Evolutionary conservation across 1,140 invertebrate species (phyloP).

Genomic region (Drosophila insularis): DNA sequence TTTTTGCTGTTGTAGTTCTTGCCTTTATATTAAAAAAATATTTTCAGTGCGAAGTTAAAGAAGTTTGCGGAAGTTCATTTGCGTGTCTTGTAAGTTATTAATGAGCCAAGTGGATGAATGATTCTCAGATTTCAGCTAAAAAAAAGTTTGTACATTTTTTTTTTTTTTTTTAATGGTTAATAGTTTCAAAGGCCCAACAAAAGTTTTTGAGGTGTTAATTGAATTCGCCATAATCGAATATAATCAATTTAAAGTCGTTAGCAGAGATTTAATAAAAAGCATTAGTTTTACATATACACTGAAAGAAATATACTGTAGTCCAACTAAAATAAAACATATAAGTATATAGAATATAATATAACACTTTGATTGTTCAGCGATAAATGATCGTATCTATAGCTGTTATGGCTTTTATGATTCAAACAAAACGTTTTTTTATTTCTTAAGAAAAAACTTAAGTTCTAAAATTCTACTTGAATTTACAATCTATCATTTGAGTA

Average conservation of each 20-base stretch:
- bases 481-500: too few relatives aligned
- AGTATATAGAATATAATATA: too few relatives aligned
- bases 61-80: constrained; percentile 21
- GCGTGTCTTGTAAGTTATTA: constrained; percentile 15
- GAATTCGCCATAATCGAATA: background rate
- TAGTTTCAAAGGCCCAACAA: background rate
- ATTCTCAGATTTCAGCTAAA: constrained; percentile 2
- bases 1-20: background rate
- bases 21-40: background rate
- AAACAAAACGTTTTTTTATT: too few relatives aligned
- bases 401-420: too few relatives aligned
- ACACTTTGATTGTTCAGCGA: too few relatives aligned
- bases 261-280: too few relatives aligned
- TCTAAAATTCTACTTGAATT: too few relatives aligned
- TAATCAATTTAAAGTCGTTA: background rate
- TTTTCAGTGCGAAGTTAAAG: constrained; percentile 8
- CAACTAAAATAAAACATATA: too few relatives aligned
- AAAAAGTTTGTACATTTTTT: background rate
- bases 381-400: too few relatives aligned
- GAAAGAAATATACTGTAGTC: too few relatives aligned
- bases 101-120: constrained; percentile 18
- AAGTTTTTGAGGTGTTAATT: background rate
- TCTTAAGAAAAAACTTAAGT: too few relatives aligned
- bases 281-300: too few relatives aligned
- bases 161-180: background rate